Evolutionary conservation across 1,140 invertebrate species (phyloP), one percentile per base, ranked within the genome.

Genomic region (Hetaerina americana): DNA sequence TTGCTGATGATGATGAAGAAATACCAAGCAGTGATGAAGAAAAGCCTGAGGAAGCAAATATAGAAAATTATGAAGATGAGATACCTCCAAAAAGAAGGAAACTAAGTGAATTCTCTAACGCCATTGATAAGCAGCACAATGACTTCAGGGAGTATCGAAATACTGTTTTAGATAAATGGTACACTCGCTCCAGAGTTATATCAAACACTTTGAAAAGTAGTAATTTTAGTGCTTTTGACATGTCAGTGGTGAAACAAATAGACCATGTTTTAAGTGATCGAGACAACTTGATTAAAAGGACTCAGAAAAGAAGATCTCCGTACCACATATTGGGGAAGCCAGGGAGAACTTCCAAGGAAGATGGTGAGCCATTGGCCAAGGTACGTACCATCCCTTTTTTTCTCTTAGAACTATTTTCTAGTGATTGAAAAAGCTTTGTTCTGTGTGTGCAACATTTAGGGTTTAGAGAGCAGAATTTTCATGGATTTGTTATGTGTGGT

Each of bases 131-230:
- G 72, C 82, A 84, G 71, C 88, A 93, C 77, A 81, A 87, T 76
- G 80, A 81, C 2, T 92, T 92, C 73, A 82, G 80, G 73, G 77
- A 84, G n/a, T 94, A 89, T 75, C 87, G 93, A 81, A 89, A 94
- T 79, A 78, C 85, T 28, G 86, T 88, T 40, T 89, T 97, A 73
- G 88, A 95, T 76, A 95, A 95, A 80, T 98, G 95, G 95, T 91
- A 95, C 81, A 92, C 96, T 72, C 95, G 94, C 79, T 97, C 93
- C 0, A 85, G 88, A 75, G 78, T 93, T 22, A 84, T 88, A 1
- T 85, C 85, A 66, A 85, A 86, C 0, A 85, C 87, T 70, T 82
- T 80, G 5, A 84, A 80, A 68, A 85, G 83, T 70, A 86, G 89
- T 74, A 72, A 88, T 81, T 87, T 89, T 81, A 78, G 77, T 80